phyloP scores from a whole-genome alignment of 2,113 vertebrate genomes.

The Pituophis catenifer region DNA sequence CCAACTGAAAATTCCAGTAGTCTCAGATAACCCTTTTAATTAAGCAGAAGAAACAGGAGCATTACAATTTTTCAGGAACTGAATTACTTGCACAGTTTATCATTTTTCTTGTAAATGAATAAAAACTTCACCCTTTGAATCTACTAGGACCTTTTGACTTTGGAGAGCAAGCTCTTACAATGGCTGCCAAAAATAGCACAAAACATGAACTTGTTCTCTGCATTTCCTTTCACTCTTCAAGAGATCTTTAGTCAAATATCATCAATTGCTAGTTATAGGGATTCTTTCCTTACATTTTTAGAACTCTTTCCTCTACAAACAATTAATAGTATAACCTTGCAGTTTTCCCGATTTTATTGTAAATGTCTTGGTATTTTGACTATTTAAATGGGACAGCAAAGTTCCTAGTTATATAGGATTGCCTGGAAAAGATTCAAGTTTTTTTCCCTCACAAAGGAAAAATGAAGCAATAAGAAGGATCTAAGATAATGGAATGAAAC shows the following conservation, averaged over 20 bases:
- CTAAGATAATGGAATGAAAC: neutral
- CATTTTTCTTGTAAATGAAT: neutral
- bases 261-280: too few species aligned
- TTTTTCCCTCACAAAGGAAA: neutral
- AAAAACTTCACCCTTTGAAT: neutral
- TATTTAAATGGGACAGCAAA: neutral
- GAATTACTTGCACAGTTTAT: neutral
- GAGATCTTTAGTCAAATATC: neutral
- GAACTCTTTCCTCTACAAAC: neutral
- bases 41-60: neutral
- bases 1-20: neutral
- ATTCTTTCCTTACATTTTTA: neutral
- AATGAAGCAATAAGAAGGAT: neutral
- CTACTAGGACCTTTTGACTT: neutral
- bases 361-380: neutral
- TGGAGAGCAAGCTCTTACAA: neutral
- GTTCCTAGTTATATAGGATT: neutral
- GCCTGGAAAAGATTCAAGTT: neutral
- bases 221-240: neutral
- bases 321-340: neutral
- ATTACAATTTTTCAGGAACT: neutral
- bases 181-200: neutral
- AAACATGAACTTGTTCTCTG: neutral
- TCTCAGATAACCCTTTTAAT: neutral
- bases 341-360: neutral